Evolutionary conservation across 2,113 vertebrate species (phyloP), one percentile per base, ranked within the genome.

Genomic region (Zosterops lateralis): DNA sequence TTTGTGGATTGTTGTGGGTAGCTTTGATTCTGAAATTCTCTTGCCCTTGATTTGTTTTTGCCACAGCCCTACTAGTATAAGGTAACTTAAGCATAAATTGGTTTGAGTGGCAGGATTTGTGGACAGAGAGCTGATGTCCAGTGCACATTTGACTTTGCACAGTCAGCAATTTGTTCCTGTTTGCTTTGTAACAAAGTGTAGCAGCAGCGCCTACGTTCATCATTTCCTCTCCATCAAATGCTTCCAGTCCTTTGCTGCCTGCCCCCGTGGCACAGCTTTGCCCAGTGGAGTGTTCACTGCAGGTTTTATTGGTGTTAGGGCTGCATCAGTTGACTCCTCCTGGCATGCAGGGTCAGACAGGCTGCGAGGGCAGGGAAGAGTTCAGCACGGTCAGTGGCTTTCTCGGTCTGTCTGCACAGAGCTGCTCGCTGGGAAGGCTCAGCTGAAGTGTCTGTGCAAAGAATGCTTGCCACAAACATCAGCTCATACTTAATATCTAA

Each of bases 251-350:
- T 47, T 84, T 28, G 10, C 45, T 57, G 53, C 31, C 56, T 84
- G 12, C 38, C 47, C 79, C 48, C 13, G 1, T 70, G 67, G 64
- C 64, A 29, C 66, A 82, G 78, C 84, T 66, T 10, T 95, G 93
- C 89, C 93, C 84, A 70, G 4, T 87, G 91, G 64, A 54, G 84
- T 95, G 93, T 93, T 95, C 67, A n/a, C 2, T 73, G 60, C 29
- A 66, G 78, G 15, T 19, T 95, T 77, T 36, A 20, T 42, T 84
- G n/a, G 58, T 12, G 4, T 82, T 85, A 85, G 71, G 87, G 56
- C 87, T 0, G 31, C 89, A 32, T 83, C 84, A 44, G 0, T 62
- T 80, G 91, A 8, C 75, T 82, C 58, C 71, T 73, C 45, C 36
- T 91, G 94, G 89, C 87, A 70, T 17, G n/a, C 58, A 42, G 81